These are phyloP conservation scores for Poecilus cupreus DNA, from an alignment of 2,888 invertebrate species.

Conservation along the genomic window DNA sequence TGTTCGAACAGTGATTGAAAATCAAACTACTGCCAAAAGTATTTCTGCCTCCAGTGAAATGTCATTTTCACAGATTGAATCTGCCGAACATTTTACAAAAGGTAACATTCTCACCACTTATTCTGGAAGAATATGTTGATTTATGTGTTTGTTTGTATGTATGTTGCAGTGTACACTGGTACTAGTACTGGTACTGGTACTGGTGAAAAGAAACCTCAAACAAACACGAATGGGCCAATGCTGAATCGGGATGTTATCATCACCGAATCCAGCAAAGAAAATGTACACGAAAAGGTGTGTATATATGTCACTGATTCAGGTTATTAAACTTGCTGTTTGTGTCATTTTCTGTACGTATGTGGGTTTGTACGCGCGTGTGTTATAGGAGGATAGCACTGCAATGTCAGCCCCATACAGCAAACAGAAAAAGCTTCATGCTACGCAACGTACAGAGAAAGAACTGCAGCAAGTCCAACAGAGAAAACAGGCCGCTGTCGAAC, in stretches of 20 bases:
- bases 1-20: conserved; percentile 49
- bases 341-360: conserved; percentile 45
- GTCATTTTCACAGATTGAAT: conserved; percentile 45
- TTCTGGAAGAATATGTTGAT: conserved; percentile 15
- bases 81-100: conserved; percentile 51
- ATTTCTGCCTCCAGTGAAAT: conserved; percentile 42
- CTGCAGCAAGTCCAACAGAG: conserved; percentile 70
- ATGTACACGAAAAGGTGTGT: conserved; percentile 51
- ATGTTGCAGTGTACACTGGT: conserved; percentile 44
- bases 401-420: conserved; percentile 63
- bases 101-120: conserved; percentile 26
- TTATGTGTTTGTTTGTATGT: conserved; percentile 2
- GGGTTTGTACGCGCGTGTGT: conserved; percentile 32
- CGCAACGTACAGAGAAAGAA: conserved; percentile 68
- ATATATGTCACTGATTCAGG: conserved; percentile 31
- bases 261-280: conserved; percentile 42
- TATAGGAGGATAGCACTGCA: conserved; percentile 43
- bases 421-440: conserved; percentile 67
- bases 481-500: conserved; percentile 75
- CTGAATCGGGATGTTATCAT: conserved; percentile 42
- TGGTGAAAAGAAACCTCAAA: conserved; percentile 47
- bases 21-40: conserved; percentile 38
- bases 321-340: conserved; percentile 35
- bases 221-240: conserved; percentile 56
- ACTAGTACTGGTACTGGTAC: too few relatives aligned